Evolutionary conservation across 2,888 invertebrate genomes (phyloP).

Genomic region (Hirtodrosophila alboralis): DNA sequence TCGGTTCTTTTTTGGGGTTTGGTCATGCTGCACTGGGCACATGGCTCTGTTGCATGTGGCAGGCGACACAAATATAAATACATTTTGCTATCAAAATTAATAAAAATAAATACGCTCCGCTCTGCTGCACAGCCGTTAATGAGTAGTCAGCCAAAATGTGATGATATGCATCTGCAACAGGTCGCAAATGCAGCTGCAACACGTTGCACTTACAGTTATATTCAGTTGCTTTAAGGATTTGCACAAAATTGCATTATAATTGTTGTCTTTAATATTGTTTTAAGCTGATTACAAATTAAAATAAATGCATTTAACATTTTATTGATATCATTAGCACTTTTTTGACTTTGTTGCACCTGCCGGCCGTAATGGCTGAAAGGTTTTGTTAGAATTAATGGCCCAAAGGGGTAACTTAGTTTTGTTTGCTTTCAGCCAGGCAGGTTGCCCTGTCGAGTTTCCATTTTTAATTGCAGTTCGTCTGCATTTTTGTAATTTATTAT

Average conservation of each 20-base stretch:
- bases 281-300: slow-evolving; percentile 1
- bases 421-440: neutral
- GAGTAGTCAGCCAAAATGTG: slow-evolving; percentile 51
- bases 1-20: slow-evolving; percentile 46
- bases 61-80: slow-evolving; percentile 50
- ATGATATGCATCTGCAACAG: slow-evolving; percentile 61
- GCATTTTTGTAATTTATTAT: slow-evolving; percentile 58
- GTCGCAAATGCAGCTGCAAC: slow-evolving; percentile 51
- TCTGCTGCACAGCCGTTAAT: slow-evolving; percentile 56
- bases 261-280: slow-evolving; percentile 31
- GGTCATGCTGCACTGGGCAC: slow-evolving; percentile 56
- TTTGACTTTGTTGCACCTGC: slow-evolving; percentile 51
- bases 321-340: slow-evolving; percentile 51
- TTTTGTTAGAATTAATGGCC: slow-evolving; percentile 56
- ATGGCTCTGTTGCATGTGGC: slow-evolving; percentile 54
- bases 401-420: slow-evolving; percentile 50
- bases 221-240: slow-evolving; percentile 46
- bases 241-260: slow-evolving; percentile 71
- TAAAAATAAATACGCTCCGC: slow-evolving; percentile 57
- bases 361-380: slow-evolving; percentile 50
- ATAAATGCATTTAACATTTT: slow-evolving; percentile 31
- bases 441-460: slow-evolving; percentile 7
- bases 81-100: slow-evolving; percentile 66
- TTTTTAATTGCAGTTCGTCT: slow-evolving; percentile 56
- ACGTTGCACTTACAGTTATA: slow-evolving; percentile 25